Evolutionary conservation across 2,113 vertebrate genomes (phyloP).

Genomic region (Puntigrus tetrazona): DNA sequence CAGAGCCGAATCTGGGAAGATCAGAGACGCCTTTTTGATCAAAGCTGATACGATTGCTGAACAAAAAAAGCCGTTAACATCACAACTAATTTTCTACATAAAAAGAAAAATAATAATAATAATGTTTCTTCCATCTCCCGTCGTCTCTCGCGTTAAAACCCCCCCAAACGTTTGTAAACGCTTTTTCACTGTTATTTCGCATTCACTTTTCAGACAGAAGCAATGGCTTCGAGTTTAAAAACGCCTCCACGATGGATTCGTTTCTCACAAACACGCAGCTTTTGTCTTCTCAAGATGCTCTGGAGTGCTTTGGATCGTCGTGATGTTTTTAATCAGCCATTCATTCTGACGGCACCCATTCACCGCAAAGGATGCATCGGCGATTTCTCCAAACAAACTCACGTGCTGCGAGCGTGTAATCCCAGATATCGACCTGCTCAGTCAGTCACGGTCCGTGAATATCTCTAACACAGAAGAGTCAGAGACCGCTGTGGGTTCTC

Average conservation of each 20-base stretch:
- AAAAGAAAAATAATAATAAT: neutral
- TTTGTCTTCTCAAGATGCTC: neutral
- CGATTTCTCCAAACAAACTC: neutral
- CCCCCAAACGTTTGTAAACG: too few relatives aligned
- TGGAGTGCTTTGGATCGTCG: neutral
- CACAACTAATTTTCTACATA: neutral
- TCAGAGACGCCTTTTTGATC: neutral
- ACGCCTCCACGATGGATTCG: neutral
- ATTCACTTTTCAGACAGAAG: too few relatives aligned
- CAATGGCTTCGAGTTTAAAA: neutral
- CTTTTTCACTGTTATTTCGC: too few relatives aligned
- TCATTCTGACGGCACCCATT: neutral
- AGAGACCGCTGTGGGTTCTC: neutral
- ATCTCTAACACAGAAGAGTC: neutral
- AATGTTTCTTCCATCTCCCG: too few relatives aligned
- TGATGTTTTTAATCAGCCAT: neutral
- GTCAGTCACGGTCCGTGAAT: neutral
- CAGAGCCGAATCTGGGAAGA: slow-evolving; percentile 1
- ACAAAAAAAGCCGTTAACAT: neutral
- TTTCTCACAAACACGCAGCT: neutral
- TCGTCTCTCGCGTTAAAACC: too few relatives aligned
- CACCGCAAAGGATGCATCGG: neutral
- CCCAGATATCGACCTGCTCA: neutral
- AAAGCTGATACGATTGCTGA: neutral
- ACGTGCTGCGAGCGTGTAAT: neutral